Evolutionary conservation across 2,888 invertebrate genomes (phyloP).

Genomic region (Acleris cristana): DNA sequence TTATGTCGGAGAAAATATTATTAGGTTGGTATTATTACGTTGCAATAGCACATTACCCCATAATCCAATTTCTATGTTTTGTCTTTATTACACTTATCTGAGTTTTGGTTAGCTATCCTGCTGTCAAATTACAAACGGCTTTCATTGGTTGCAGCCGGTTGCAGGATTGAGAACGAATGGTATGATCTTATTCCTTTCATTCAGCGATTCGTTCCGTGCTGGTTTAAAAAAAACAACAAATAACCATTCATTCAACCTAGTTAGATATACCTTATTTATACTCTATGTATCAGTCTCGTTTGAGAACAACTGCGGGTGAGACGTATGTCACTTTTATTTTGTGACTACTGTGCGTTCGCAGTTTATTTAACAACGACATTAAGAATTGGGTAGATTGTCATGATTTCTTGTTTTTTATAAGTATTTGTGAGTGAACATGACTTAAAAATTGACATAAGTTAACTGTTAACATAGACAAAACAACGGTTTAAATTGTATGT

Average conservation of each 20-base stretch:
- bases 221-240: constrained; percentile 25
- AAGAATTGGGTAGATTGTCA: constrained; percentile 37
- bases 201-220: constrained; percentile 14
- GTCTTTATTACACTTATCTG: not conserved
- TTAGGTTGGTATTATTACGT: constrained; percentile 2
- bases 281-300: constrained; percentile 46
- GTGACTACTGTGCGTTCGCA: constrained; percentile 80
- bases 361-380: constrained; percentile 50
- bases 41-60: too few species aligned
- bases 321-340: constrained; percentile 68
- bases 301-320: constrained; percentile 65
- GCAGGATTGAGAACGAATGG: constrained; percentile 27
- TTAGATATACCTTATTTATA: too few species aligned
- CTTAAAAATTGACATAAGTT: constrained; percentile 11
- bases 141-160: constrained; percentile 24
- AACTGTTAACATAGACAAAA: constrained; percentile 50
- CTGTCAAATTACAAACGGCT: constrained; percentile 20
- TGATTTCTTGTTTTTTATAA: constrained; percentile 34
- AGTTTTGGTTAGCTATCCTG: constrained; percentile 3
- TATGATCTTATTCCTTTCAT: constrained; percentile 8
- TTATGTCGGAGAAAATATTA: not conserved
- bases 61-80: constrained; percentile 2
- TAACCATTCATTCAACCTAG: constrained; percentile 23
- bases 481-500: constrained; percentile 56
- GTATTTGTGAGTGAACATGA: constrained; percentile 30